Conservation (phyloP, 2,888 invertebrate genomes). For the Erebia epiphron region DNA sequence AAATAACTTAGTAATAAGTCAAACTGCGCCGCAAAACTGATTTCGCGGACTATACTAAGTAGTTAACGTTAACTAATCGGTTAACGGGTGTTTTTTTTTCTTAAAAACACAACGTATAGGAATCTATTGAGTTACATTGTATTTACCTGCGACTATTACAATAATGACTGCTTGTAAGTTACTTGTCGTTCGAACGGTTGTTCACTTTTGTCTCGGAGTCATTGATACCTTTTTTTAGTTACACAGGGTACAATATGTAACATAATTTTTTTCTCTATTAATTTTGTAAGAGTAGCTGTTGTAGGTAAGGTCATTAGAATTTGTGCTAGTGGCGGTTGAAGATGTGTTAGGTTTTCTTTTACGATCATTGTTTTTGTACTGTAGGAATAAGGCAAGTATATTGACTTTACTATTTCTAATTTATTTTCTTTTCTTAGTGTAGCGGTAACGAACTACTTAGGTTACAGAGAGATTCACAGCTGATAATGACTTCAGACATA, state of each 20-base stretch:
- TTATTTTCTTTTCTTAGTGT: background rate
- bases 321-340: background rate
- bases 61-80: background rate
- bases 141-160: background rate
- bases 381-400: too few relatives aligned
- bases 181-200: slow-evolving; percentile 4
- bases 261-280: background rate
- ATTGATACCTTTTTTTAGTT: slow-evolving; percentile 16
- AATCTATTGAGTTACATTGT: slow-evolving; percentile 1
- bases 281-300: background rate
- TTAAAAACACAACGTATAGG: background rate
- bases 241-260: too few relatives aligned
- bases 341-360: too few relatives aligned
- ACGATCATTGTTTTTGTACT: too few relatives aligned
- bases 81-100: slow-evolving; percentile 8
- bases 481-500: background rate
- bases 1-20: slow-evolving; percentile 8
- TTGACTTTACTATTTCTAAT: background rate
- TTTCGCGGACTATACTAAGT: background rate
- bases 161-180: background rate
- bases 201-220: slow-evolving; percentile 15
- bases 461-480: too few relatives aligned
- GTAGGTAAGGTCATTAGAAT: background rate
- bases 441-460: too few relatives aligned
- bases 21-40: background rate